A percentile compares a stretch with the other conserved stretches of the same genome.
Conservation (phyloP, 1,140 invertebrate genomes). For the Listronotus bonariensis region DNA sequence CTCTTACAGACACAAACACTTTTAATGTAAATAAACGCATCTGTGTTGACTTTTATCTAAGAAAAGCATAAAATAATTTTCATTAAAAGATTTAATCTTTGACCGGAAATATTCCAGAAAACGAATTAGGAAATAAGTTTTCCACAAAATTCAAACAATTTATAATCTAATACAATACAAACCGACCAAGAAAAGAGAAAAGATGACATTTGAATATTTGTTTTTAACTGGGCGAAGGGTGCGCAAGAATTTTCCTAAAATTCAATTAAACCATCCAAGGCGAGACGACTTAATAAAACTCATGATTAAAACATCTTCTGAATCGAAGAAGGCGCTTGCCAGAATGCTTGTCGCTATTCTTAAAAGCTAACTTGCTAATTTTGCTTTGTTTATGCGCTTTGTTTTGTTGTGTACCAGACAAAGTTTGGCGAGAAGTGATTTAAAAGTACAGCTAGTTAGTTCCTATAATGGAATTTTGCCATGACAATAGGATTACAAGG, state of each 20-base stretch:
- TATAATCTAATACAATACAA: conserved; percentile 19
- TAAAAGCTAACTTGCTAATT: conserved; percentile 20
- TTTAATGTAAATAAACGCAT: too few relatives aligned
- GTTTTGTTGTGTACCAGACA: conserved; percentile 4
- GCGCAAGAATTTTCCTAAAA: conserved; percentile 42
- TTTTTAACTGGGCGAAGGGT: conserved; percentile 34
- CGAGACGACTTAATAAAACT: conserved; percentile 45
- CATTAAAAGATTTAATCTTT: too few relatives aligned
- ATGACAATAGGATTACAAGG: too few relatives aligned
- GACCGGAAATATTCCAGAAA: neutral
- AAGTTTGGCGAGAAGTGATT: conserved; percentile 10
- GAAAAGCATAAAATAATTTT: too few relatives aligned
- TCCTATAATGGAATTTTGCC: neutral
- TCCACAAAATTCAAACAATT: conserved; percentile 14
- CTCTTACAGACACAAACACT: too few relatives aligned
- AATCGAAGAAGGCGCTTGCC: conserved; percentile 18
- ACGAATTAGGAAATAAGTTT: conserved; percentile 5
- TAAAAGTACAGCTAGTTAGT: conserved; percentile 7
- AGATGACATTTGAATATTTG: conserved; percentile 37
- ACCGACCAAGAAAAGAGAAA: conserved; percentile 20
- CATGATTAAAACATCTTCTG: conserved; percentile 45
- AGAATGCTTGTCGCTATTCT: conserved; percentile 17
- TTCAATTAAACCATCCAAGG: conserved; percentile 44
- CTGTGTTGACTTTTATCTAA: too few relatives aligned
- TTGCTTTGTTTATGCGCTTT: conserved; percentile 15